Percentiles rank a stretch among this genome's conserved stretches.
phyloP scores from a whole-genome alignment of 2,888 invertebrate genomes.

The Drosophila cyrtoloma region DNA sequence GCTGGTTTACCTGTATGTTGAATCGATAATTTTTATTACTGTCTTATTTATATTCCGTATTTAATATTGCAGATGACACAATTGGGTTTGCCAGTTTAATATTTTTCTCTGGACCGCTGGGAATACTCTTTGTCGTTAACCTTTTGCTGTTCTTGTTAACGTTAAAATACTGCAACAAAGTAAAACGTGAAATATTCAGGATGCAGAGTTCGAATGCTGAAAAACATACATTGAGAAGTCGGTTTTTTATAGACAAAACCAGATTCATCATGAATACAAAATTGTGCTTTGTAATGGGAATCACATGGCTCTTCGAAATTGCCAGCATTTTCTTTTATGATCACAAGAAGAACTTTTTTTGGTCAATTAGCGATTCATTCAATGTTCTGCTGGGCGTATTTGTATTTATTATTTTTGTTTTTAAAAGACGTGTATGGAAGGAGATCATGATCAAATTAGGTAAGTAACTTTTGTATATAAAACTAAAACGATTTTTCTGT shows the following conservation, averaged over 20 bases:
- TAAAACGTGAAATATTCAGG: conserved; percentile 90
- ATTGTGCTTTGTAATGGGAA: conserved; percentile 92
- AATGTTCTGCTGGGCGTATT: conserved; percentile 91
- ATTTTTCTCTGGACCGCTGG: conserved; percentile 89
- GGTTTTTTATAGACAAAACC: conserved; percentile 89
- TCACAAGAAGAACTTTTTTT: conserved; percentile 86
- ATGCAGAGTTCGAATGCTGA: conserved; percentile 88
- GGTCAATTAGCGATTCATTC: conserved; percentile 87
- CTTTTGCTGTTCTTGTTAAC: conserved; percentile 89
- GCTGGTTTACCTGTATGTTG: conserved; percentile 87
- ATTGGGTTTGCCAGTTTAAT: conserved; percentile 85
- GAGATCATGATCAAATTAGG: conserved; percentile 87
- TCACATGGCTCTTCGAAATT: conserved; percentile 90
- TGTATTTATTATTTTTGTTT: conserved; percentile 90
- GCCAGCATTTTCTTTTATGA: conserved; percentile 87
- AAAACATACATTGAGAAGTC: conserved; percentile 87
- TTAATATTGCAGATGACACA: conserved; percentile 73
- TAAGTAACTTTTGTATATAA: conserved; percentile 75
- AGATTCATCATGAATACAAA: conserved; percentile 90
- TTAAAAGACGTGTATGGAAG: conserved; percentile 89
- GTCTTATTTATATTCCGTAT: background rate
- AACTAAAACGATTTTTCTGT: background rate
- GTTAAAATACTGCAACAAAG: conserved; percentile 89
- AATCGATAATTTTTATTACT: background rate
- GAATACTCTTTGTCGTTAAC: conserved; percentile 88